Evolutionary conservation across 2,888 invertebrate species (phyloP), one percentile per base, ranked within the genome.

Genomic region (Masnerella sp.): DNA sequence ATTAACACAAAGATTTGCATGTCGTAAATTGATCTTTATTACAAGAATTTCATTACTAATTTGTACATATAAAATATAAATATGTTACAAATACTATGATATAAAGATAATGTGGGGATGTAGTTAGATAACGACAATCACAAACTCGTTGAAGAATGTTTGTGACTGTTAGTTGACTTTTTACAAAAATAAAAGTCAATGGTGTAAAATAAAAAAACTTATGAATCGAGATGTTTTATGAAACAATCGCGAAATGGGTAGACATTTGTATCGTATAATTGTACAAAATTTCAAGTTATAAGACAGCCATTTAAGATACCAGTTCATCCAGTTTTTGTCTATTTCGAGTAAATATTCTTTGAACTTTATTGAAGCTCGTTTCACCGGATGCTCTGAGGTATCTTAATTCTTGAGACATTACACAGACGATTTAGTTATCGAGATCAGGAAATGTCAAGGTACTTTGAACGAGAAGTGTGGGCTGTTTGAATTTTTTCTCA

Each of bases 21-120:
- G 79, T 84, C 83, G 83, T 84, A 83, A 85, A 84, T 84, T 83
- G 83, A 82, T 85, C 84, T 87, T 87, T 87, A 87, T 85, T 87
- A 86, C 86, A 87, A 87, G 84, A 84, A 85, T 86, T 86, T 86
- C 83, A 81, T 85, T 76, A 79, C 85, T 87, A 87, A 84, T 87
- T 85, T 87, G 86, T 87, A 87, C 86, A 87, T 86, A 86, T 84
- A 86, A 87, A 86, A 87, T 86, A 87, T 87, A 85, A 84, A 85
- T 86, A 86, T 87, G 79, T 80, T 87, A 87, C 87, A 87, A 86
- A 81, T 82, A 82, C 81, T 85, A 85, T 86, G 77, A 79, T 87
- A 87, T 84, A 86, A 64, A 54, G 59, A 45, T 62, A 62, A 62
- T 61, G 12, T 11, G 14, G 51, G 56, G 59, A 34, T 58, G 38